Conservation (phyloP, 2,113 vertebrate species). For the Crypturellus undulatus region DNA sequence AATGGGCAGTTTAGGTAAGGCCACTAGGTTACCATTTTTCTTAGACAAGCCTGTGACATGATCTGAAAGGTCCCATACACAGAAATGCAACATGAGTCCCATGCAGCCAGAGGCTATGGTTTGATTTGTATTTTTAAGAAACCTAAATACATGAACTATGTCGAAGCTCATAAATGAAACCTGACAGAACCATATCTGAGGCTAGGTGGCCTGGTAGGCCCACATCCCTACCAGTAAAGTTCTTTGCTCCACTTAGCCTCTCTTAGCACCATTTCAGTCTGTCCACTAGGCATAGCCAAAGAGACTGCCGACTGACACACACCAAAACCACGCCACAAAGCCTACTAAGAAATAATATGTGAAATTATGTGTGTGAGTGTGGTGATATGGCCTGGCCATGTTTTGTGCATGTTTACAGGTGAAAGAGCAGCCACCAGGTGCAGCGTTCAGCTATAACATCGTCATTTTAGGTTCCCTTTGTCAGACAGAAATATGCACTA, state of each 20-base stretch:
- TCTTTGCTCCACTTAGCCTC: not conserved
- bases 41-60: not conserved
- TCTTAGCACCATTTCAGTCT: not conserved
- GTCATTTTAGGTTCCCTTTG: not conserved
- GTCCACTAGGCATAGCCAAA: not conserved
- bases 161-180: not conserved
- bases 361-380: rapidly evolving
- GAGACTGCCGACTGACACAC: not conserved
- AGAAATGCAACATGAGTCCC: not conserved
- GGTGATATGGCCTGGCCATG: not conserved
- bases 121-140: not conserved
- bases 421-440: not conserved
- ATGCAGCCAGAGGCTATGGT: not conserved
- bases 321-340: not conserved
- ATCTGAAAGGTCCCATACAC: rapidly evolving
- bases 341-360: not conserved
- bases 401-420: not conserved
- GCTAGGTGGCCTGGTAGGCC: not conserved
- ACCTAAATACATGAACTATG: not conserved
- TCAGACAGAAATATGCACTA: not conserved
- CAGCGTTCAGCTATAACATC: not conserved
- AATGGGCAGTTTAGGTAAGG: not conserved
- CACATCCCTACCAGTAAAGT: not conserved
- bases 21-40: not conserved
- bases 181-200: not conserved